These are phyloP conservation scores for Paracanthobrama guichenoti DNA, from an alignment of 2,113 vertebrate genomes.

Conservation along the genomic window DNA sequence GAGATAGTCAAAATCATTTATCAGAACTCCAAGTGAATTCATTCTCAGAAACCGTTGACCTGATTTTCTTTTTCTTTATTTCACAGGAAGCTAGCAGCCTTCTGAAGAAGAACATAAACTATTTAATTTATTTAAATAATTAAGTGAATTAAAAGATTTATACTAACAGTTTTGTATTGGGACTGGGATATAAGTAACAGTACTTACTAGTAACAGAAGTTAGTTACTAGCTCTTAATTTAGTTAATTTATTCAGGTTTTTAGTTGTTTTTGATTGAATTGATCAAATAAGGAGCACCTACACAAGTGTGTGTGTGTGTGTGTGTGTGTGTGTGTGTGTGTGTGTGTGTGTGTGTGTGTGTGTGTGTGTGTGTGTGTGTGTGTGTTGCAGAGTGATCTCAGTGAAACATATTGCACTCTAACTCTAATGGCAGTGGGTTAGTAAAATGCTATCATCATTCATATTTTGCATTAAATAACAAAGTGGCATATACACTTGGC, in stretches of 20 bases:
- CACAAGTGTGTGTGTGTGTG: too few relatives aligned
- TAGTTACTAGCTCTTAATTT: too few relatives aligned
- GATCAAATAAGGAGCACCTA: too few relatives aligned
- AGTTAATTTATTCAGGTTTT: too few relatives aligned
- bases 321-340: too few relatives aligned
- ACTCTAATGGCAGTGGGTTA: neutral
- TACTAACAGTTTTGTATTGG: neutral
- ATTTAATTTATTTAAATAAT: neutral
- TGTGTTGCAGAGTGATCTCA: too few relatives aligned
- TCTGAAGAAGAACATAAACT: neutral
- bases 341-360: too few relatives aligned
- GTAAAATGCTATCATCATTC: neutral
- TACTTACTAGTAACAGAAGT: too few relatives aligned
- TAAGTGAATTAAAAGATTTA: neutral
- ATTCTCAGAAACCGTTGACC: neutral
- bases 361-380: too few relatives aligned
- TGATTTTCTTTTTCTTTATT: too few relatives aligned
- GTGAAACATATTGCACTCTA: neutral
- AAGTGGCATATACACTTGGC: neutral
- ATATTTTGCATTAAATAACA: neutral
- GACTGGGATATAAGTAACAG: too few relatives aligned
- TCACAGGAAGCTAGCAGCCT: neutral
- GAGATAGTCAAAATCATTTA: constrained; percentile 1
- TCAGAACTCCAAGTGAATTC: neutral
- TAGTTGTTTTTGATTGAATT: too few relatives aligned